phyloP scores from a whole-genome alignment of 2,888 invertebrate genomes.

The Exephanes ischioxanthus region DNA sequence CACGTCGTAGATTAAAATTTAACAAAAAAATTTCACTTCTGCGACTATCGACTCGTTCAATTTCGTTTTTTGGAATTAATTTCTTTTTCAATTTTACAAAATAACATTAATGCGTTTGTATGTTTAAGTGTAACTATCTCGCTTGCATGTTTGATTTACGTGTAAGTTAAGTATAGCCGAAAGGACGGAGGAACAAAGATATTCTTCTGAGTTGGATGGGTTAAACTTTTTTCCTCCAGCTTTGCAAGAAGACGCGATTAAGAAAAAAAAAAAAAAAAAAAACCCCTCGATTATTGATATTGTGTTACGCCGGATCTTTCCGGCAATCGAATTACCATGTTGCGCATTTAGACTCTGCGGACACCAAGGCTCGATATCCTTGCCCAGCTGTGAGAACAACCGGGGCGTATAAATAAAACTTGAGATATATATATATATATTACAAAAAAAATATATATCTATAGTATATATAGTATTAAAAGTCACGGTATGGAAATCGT shows the following conservation, averaged over 20 bases:
- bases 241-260: conserved; percentile 38
- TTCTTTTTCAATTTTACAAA: conserved; percentile 52
- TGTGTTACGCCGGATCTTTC: conserved; percentile 42
- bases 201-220: conserved; percentile 36
- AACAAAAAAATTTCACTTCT: background rate
- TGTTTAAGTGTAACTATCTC: conserved; percentile 42
- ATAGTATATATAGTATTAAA: conserved; percentile 52
- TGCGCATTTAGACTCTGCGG: conserved; percentile 41
- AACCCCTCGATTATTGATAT: conserved; percentile 15
- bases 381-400: conserved; percentile 47
- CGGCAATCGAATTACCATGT: conserved; percentile 45
- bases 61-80: background rate
- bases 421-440: conserved; percentile 42
- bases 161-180: conserved; percentile 36
- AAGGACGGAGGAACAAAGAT: conserved; percentile 5
- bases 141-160: conserved; percentile 37
- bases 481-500: conserved; percentile 50
- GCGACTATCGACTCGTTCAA: conserved; percentile 2
- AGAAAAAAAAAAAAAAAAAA: background rate
- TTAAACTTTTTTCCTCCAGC: conserved; percentile 38
- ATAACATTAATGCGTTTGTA: conserved; percentile 38
- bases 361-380: conserved; percentile 37
- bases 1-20: conserved; percentile 32
- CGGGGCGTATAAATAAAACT: conserved; percentile 49
- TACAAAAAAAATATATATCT: conserved; percentile 18